phyloP scores from a whole-genome alignment of 2,113 vertebrate species.

The Leptobrachium leishanense region DNA sequence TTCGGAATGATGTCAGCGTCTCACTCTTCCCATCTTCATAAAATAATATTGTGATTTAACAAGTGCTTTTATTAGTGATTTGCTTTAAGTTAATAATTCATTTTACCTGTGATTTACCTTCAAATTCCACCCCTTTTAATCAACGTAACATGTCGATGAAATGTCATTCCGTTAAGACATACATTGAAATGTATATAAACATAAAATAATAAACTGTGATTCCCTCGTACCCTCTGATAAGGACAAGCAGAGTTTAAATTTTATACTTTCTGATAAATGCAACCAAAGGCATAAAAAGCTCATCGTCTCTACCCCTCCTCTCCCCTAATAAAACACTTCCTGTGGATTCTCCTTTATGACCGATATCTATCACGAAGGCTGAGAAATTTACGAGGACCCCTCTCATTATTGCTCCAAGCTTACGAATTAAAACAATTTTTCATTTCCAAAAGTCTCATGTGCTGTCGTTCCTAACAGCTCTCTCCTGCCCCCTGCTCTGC shows the following conservation, averaged over 20 bases:
- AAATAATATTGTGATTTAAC: too few relatives aligned
- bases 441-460: conserved; percentile 66
- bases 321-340: conserved; percentile 47
- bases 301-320: conserved; percentile 27
- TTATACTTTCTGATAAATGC: conserved; percentile 58
- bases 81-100: too few relatives aligned
- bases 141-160: too few relatives aligned
- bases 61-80: too few relatives aligned
- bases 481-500: conserved; percentile 57
- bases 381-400: conserved; percentile 80
- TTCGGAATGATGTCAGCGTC: too few relatives aligned
- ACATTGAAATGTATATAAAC: too few relatives aligned
- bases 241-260: conserved; percentile 41
- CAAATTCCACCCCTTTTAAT: too few relatives aligned
- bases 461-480: conserved; percentile 47
- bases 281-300: conserved; percentile 28
- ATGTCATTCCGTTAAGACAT: too few relatives aligned
- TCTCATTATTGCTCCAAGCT: conserved; percentile 80
- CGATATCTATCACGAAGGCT: conserved; percentile 68
- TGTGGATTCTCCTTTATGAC: conserved; percentile 60
- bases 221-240: conserved; percentile 5
- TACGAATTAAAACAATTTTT: conserved; percentile 85
- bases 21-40: too few relatives aligned
- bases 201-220: too few relatives aligned
- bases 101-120: too few relatives aligned